phyloP scores from a whole-genome alignment of 1,140 invertebrate genomes.

The Drosophila insularis region DNA sequence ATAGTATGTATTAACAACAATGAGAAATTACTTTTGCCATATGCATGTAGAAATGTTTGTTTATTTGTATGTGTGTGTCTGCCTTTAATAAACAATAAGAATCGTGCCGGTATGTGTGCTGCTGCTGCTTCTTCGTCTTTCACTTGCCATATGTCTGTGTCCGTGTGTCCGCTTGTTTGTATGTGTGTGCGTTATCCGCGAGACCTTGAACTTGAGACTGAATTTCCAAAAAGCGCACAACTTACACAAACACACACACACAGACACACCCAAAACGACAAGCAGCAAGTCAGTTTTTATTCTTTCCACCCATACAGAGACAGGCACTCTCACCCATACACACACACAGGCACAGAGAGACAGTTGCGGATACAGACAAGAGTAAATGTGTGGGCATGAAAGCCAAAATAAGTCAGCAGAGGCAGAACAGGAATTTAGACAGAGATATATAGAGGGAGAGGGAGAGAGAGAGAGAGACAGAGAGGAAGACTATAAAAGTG shows the following conservation, averaged over 20 bases:
- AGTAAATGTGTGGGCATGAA: constrained; percentile 54
- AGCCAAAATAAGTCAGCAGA: constrained; percentile 72
- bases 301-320: constrained; percentile 20
- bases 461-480: not conserved
- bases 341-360: constrained; percentile 23
- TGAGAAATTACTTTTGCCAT: constrained; percentile 49
- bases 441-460: constrained; percentile 22
- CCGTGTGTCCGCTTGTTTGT: constrained; percentile 23
- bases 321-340: constrained; percentile 3
- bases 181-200: constrained; percentile 70
- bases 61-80: constrained; percentile 6
- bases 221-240: constrained; percentile 81
- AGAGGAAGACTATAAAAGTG: constrained; percentile 10
- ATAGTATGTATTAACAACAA: constrained; percentile 57
- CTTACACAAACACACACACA: constrained; percentile 37
- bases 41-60: constrained; percentile 7
- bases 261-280: constrained; percentile 30
- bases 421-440: constrained; percentile 67
- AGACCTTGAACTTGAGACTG: constrained; percentile 83
- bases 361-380: constrained; percentile 23
- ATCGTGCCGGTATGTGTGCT: constrained; percentile 17
- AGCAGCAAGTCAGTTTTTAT: constrained; percentile 23
- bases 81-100: constrained; percentile 49
- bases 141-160: constrained; percentile 31
- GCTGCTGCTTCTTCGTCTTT: constrained; percentile 5